Percentiles rank a stretch among this genome's conserved stretches.
Conservation (phyloP, 2,888 invertebrate species). For the Papilio protenor region DNA sequence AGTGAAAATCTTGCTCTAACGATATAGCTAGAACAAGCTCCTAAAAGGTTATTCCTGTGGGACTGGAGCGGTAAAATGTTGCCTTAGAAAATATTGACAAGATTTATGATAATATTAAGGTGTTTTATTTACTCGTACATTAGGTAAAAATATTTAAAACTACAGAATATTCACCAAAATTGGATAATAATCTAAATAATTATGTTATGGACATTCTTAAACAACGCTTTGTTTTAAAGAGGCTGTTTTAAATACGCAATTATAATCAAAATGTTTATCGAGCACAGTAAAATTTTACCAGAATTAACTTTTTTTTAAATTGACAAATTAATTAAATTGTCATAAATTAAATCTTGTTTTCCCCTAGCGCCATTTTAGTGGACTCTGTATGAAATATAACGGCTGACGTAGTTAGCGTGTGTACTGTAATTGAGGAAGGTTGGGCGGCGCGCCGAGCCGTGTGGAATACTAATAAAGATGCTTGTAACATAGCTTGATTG, state of each 20-base stretch:
- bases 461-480: constrained; percentile 37
- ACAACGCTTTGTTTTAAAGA: too few species aligned
- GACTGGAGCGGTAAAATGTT: constrained; percentile 23
- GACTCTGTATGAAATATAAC: constrained; percentile 26
- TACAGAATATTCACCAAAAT: too few species aligned
- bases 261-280: too few species aligned
- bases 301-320: too few species aligned
- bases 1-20: constrained; percentile 21
- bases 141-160: too few species aligned
- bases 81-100: background rate
- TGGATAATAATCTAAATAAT: too few species aligned
- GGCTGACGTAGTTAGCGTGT: constrained; percentile 38
- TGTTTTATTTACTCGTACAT: too few species aligned
- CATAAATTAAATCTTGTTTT: background rate
- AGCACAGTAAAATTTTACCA: too few species aligned
- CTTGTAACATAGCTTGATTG: constrained; percentile 20
- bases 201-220: too few species aligned
- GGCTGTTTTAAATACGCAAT: too few species aligned
- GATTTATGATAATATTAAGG: too few species aligned
- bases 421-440: constrained; percentile 38
- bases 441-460: constrained; percentile 15
- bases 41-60: constrained; percentile 28
- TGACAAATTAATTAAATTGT: too few species aligned
- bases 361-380: constrained; percentile 19
- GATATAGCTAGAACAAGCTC: constrained; percentile 13